Conservation (phyloP, 2,113 vertebrate genomes). For the Dicerorhinus sumatrensis region DNA sequence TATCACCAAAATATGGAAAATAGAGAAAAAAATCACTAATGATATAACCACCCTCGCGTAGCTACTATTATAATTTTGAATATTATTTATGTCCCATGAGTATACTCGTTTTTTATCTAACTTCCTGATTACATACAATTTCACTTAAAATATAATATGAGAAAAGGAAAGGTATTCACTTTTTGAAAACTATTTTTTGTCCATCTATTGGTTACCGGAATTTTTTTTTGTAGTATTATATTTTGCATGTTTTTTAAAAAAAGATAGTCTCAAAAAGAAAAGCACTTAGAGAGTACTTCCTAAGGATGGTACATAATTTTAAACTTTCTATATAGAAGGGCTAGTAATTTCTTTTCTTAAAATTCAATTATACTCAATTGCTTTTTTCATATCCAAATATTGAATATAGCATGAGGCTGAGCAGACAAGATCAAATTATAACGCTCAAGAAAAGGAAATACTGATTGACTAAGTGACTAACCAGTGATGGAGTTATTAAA, state of each 20-base stretch:
- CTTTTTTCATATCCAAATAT: slow-evolving; percentile 14
- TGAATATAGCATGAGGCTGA: not conserved
- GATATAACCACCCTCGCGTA: not conserved
- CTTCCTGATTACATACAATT: not conserved
- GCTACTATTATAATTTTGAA: not conserved
- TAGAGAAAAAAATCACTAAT: not conserved
- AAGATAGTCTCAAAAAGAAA: not conserved
- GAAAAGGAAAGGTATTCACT: not conserved
- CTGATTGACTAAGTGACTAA: not conserved
- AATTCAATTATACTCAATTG: not conserved
- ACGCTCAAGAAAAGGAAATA: not conserved
- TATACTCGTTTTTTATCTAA: not conserved
- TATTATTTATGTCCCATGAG: not conserved
- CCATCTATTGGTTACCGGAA: not conserved
- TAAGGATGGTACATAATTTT: not conserved
- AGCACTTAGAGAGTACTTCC: not conserved
- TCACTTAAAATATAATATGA: not conserved
- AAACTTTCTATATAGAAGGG: not conserved
- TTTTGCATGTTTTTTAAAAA: not conserved
- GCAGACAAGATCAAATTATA: slow-evolving; percentile 7
- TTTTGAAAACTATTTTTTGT: slow-evolving; percentile 9
- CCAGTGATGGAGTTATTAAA: not conserved
- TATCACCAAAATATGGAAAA: slow-evolving; percentile 11
- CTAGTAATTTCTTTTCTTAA: slow-evolving; percentile 44
- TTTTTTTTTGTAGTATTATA: not conserved